These are phyloP conservation scores for Colistium nudipinnis DNA, from an alignment of 2,113 vertebrate species.

Conservation along the genomic window DNA sequence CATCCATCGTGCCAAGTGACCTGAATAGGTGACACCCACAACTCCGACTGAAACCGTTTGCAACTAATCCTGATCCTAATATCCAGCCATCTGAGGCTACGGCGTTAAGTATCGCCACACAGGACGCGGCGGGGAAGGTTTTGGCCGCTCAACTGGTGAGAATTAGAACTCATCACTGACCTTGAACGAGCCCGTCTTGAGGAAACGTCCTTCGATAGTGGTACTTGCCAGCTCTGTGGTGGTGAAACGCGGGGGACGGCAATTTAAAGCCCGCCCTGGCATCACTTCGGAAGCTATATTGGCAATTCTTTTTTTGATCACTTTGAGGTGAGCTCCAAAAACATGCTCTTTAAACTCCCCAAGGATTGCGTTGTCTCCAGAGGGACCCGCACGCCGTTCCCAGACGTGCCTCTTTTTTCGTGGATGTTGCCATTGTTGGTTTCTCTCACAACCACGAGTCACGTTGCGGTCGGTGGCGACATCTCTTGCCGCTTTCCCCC, in stretches of 20 bases:
- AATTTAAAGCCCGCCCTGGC: constrained; percentile 32
- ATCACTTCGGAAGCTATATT: constrained; percentile 37
- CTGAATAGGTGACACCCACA: constrained; percentile 54
- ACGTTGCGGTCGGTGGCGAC: constrained; percentile 44
- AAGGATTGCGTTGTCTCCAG: constrained; percentile 21
- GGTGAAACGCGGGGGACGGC: constrained; percentile 46
- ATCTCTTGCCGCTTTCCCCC: not conserved
- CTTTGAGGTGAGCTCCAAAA: constrained; percentile 54
- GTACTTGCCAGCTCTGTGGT: constrained; percentile 2
- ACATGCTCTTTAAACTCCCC: constrained; percentile 54
- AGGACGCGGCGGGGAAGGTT: not conserved
- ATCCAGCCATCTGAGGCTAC: constrained; percentile 29
- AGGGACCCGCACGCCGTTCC: constrained; percentile 6
- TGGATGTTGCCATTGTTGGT: too few relatives aligned
- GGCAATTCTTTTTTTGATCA: constrained; percentile 61
- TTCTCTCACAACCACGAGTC: constrained; percentile 32
- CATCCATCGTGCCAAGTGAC: constrained; percentile 49
- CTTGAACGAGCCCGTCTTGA: constrained; percentile 29
- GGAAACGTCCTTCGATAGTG: not conserved
- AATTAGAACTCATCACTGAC: constrained; percentile 44
- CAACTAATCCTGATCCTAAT: constrained; percentile 64
- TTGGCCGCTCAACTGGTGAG: constrained; percentile 14
- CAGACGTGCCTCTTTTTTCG: constrained; percentile 1
- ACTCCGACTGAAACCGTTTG: constrained; percentile 38
- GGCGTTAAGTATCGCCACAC: constrained; percentile 33